Conservation (phyloP, 2,797 vertebrate genomes). For the Taenioides sp. region DNA sequence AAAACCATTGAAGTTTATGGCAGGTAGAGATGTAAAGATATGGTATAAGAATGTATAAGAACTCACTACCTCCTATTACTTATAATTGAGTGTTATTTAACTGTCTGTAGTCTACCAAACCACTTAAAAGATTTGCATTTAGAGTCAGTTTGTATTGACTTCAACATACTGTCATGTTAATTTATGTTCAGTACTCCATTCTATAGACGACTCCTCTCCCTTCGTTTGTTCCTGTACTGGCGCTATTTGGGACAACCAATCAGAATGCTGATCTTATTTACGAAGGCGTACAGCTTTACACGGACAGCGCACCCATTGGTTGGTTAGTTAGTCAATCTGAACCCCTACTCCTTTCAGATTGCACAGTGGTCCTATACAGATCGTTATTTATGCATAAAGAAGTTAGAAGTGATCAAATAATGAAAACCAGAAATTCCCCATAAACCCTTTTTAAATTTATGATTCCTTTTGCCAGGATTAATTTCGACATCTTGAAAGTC, state of each 20-base stretch:
- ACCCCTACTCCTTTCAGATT: background rate
- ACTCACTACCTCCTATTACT: background rate
- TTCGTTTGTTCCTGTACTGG: constrained; percentile 11
- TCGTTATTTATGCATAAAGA: background rate
- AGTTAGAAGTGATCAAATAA: background rate
- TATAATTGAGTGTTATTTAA: background rate
- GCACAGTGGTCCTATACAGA: constrained; percentile 13
- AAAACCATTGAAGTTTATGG: constrained; percentile 32
- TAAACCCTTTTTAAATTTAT: background rate
- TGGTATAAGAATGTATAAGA: constrained; percentile 37
- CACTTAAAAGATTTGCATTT: background rate
- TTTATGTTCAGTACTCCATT: background rate
- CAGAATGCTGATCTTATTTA: constrained; percentile 12
- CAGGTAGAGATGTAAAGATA: constrained; percentile 35
- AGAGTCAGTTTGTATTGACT: background rate
- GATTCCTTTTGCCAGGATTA: background rate
- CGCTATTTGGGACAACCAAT: constrained; percentile 61
- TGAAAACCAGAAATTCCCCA: background rate
- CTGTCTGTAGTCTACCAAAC: background rate
- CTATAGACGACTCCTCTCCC: background rate
- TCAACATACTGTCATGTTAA: background rate
- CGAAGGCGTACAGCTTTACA: constrained; percentile 45
- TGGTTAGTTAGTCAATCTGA: constrained; percentile 16
- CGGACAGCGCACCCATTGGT: constrained; percentile 72
- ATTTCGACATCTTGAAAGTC: too few relatives aligned